Evolutionary conservation across 1,140 invertebrate species (phyloP).

Genomic region (Trinorchestia longiramus): DNA sequence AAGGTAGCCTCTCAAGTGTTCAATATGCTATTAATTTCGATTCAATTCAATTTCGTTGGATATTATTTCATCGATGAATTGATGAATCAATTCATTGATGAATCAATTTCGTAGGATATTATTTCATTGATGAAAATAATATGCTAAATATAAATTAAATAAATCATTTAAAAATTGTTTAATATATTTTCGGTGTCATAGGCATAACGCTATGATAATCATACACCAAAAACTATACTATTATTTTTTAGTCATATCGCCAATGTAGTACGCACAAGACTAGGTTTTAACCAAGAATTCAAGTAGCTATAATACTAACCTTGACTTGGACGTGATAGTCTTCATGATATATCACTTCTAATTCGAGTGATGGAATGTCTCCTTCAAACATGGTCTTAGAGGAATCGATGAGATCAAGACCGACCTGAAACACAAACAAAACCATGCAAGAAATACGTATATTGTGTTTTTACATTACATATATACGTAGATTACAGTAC

Average conservation of each 20-base stretch:
- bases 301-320: background rate
- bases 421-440: background rate
- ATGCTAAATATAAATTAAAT: too few relatives aligned
- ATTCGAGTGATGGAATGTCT: conserved; percentile 30
- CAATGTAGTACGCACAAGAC: background rate
- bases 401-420: conserved; percentile 1
- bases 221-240: background rate
- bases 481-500: too few relatives aligned
- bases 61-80: too few relatives aligned
- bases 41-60: too few relatives aligned
- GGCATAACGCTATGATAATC: background rate
- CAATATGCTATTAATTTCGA: too few relatives aligned
- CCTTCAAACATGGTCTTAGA: conserved; percentile 27
- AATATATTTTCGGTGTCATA: background rate
- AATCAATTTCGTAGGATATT: too few relatives aligned
- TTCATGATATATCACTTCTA: conserved; percentile 53
- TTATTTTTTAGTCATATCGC: background rate
- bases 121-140: too few relatives aligned
- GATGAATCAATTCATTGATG: too few relatives aligned
- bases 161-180: background rate
- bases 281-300: background rate
- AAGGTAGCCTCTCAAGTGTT: too few relatives aligned
- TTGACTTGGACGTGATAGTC: conserved; percentile 52
- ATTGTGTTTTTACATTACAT: background rate
- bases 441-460: background rate